Base-by-base conservation (phyloP, 2,888 invertebrate species). In the Dynastes grantii region DNA sequence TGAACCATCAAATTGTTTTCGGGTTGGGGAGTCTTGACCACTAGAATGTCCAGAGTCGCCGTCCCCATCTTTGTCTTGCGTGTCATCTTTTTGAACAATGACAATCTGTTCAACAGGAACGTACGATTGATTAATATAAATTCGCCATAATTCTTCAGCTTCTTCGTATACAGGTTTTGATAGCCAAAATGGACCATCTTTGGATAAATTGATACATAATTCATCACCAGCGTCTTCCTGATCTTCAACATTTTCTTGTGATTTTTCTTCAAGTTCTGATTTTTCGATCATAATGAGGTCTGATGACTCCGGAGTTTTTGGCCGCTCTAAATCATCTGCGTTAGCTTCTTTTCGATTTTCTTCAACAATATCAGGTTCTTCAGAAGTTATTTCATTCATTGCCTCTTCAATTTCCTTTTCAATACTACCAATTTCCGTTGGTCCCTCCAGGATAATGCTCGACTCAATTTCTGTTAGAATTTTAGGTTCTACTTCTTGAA, bases 91-190 rank as follows among this genome's bases (percentile, higher is more conserved):
- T 16, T 85, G 84, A 13, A 80, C 80, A 37, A 76, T 80, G 37
- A 61, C 78, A 29, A 78, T 77, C 9, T 65, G 29, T 67, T 63
- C 61, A 78, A 78, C 80, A 63, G 83, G 81, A 73, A 85, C 81
- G 88, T 90, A 86, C 51, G 86, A 83, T 80, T 88, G 89, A 78
- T 92, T 92, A 83, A 93, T 85, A 78, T 85, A 86, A 61, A 91
- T 88, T 85, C 92, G 92, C 86, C 92, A 92, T 81, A 90, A 89
- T 83, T 91, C 91, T 89, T 95, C 94, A 53, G 93, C 93, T 83
- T 94, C 92, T 83, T 93, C 91, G 84, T 93, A 94, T 27, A 90
- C 82, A 83, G 90, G 88, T 87, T 92, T 93, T 76, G 92, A 90
- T 2, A 90, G 85, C 93, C 93, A 94, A 84, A 93, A 92, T 6